Conservation (phyloP, 2,888 invertebrate genomes). For the Apamea anceps region DNA sequence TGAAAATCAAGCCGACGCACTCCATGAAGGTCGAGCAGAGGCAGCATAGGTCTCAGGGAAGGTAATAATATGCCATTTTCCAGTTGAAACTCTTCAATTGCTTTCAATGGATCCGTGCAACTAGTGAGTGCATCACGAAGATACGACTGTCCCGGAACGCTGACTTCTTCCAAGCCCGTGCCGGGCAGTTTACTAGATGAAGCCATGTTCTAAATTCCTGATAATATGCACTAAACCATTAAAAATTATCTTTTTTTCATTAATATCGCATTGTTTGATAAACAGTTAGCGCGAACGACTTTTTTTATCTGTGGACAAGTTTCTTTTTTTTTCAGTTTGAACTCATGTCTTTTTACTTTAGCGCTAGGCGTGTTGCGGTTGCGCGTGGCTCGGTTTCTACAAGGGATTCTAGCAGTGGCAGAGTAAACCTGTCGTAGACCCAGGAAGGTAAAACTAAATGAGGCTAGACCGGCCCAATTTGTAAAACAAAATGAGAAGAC, state of each 20-base stretch:
- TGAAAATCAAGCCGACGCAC: constrained; percentile 98
- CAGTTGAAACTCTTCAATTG: constrained; percentile 99
- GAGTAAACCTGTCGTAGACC: background rate
- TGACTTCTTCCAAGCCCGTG: constrained; percentile 95
- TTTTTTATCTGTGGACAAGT: background rate
- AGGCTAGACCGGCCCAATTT: background rate
- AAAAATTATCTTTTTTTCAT: constrained; percentile 1
- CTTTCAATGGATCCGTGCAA: constrained; percentile 98
- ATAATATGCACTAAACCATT: constrained; percentile 23
- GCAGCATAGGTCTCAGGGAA: constrained; percentile 98
- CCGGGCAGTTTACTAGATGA: constrained; percentile 87
- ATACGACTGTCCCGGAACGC: constrained; percentile 96
- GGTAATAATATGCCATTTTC: constrained; percentile 98
- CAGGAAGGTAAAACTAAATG: background rate
- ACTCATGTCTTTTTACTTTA: constrained; percentile 11
- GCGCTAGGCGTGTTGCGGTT: no score
- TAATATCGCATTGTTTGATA: constrained; percentile 27
- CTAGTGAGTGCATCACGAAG: constrained; percentile 97
- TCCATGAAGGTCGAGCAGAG: constrained; percentile 98
- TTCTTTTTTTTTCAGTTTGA: background rate
- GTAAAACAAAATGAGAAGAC: background rate
- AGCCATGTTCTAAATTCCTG: constrained; percentile 76
- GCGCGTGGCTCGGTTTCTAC: background rate
- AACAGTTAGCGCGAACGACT: constrained; percentile 21
- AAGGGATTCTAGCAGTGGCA: background rate